Evolutionary conservation across 1,140 invertebrate species (phyloP), one percentile per base, ranked within the genome.

Genomic region (Drosophila teissieri): DNA sequence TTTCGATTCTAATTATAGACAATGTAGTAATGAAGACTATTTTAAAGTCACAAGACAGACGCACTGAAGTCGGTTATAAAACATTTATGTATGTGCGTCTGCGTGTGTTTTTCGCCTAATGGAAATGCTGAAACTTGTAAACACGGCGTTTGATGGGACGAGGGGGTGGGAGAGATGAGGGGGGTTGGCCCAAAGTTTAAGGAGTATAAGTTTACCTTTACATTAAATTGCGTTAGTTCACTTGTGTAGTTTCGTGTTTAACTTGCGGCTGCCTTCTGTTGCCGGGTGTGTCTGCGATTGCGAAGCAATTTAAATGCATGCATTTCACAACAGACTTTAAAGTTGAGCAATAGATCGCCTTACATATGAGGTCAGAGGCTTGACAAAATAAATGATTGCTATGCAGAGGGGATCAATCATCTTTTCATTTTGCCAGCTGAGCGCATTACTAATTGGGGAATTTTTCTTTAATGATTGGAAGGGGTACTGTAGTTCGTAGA

Each of bases 1-100:
- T 70, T 78, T 39, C 37, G 14, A 1, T 39, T 74, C 82, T 86
- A 86, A 86, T 88, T 88, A 86, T 86, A 86, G 78, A 52, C 68
- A 74, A 76, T 85, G 81, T 63, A 85, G 79, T 88, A 86, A 86
- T 88, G 80, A 69, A 86, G 72, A 83, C 82, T 86, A 86, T 85
- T 85, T 76, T 85, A 65, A 74, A 84, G 73, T 76, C 74, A 37
- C 64, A 44, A 68, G 48, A 74, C 46, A 63, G 58, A 75, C 48
- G 73, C 27, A 81, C 72, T 52, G 73, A 82, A 83, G 80, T 80
- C 80, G 70, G 83, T 89, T 89, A 83, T 88, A 83, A 88, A 89
- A 88, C 78, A 86, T 86, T 86, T 78, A 75, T 46, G 31, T 17
- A 75, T 46, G 31, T 17, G 44, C 42, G 51, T 51, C 37, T 40